Base-by-base conservation (phyloP, 2,797 vertebrate genomes). In the Acipenser ruthenus region DNA sequence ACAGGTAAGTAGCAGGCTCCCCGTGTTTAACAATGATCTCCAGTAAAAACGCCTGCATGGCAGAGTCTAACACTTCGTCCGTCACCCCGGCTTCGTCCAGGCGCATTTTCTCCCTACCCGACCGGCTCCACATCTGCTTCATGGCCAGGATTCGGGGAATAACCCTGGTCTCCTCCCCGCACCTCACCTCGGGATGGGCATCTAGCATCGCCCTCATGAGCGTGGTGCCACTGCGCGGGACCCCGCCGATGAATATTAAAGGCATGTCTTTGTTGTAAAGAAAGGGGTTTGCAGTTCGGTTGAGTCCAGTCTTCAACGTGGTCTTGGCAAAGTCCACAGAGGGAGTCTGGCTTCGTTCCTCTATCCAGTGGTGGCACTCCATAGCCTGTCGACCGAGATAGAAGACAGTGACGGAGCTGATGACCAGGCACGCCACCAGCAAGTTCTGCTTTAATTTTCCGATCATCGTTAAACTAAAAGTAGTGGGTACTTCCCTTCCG, bases 81-180 rank as follows among this genome's bases (percentile, higher is more conserved):
- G 96, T 99, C 53, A 99, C 96, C 0, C 95, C 95, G 0, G 96
- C 96, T 78, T 99, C 95, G 0, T 99, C 95, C 77, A 99, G 81
- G 0, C 95, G 91, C 83, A 98, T 94, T 73, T 98, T 98, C 84
- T 99, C 96, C 66, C 95, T 89, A 68, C 94, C 96, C 0, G 96
- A 98, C 7, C 94, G 87, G 23, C 94, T 96, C 96, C 96, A 98
- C 95, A 98, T 97, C 87, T 99, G 95, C 73, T 98, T 98, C 72
- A 99, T 92, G 0, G 95, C 95, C 72, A 99, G 81, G 60, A 99
- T 96, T 10, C 95, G 89, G 0, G 96, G 96, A 68, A 98, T 98
- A 55, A 98, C 96, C 0, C 96, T 86, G 0, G 96, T 98, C 81
- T 98, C 95, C 73, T 98, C 96, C 0, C 96, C 95, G 0, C 95